Base-by-base conservation (phyloP, 2,888 invertebrate species). In the Sinentomon sp. region DNA sequence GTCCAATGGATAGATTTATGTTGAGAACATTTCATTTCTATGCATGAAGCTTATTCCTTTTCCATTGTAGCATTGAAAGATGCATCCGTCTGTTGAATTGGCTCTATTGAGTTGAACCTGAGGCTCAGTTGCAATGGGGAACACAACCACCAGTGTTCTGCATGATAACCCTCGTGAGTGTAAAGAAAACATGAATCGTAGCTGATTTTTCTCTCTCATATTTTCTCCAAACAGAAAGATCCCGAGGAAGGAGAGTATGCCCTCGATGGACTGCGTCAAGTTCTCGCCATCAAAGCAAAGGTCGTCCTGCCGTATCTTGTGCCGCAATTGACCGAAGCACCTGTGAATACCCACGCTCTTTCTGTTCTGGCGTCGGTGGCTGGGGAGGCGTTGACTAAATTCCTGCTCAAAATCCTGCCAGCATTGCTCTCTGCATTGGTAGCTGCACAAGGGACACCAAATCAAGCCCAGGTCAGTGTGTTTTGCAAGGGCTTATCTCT, bases 301-400 rank as follows among this genome's bases (percentile, higher is more conserved):
- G 87, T 85, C 0, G 89, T 94, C 34, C 59, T 97, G 43, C 94
- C 94, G 1, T 92, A 89, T 56, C 64, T 97, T 38, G 75, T 99
- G 38, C 94, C 94, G 4, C 77, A 87, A 57, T 58, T 97, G 47
- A 87, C 83, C 1, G 67, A 72, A 6, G 64, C 69, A 5, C 83
- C 83, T 14, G 75, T 82, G 6, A 85, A 92, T 57, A 78, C 89
- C 10, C 76, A 80, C 56, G 92, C 89, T 1, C 59, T 94, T 34
- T 78, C 89, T 1, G 80, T 87, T 47, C 60, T 94, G 41, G 82
- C 89, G 3, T 76, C 87, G 17, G 89, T 89, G 5, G 87, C 92
- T 28, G 89, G 87, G 27, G 80, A 85, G 51, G 72, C 89, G 14
- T 61, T 92, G 33, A 80, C 77, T 7, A 71, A 76, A 48, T 87